Evolutionary conservation across 2,797 vertebrate species (phyloP), one percentile per base, ranked within the genome.

Genomic region (Pantherophis vulpinus): DNA sequence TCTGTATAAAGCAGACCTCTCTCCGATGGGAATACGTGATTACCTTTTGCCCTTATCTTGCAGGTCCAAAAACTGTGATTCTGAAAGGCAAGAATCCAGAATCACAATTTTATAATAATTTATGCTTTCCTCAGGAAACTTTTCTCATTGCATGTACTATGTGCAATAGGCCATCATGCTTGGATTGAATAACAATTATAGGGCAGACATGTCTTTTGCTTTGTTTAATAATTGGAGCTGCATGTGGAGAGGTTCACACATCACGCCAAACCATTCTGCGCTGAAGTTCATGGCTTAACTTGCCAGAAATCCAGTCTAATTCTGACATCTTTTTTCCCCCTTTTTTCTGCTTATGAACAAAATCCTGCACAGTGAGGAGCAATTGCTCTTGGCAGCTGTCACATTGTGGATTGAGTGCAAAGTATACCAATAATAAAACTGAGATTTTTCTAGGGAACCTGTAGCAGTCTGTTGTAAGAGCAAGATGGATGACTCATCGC

Each of bases 131-230:
- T 95, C 92, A 95, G 91, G 93, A 94, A 94, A 87, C 94, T 79
- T 87, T 94, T 95, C 89, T 92, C 95, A 32, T 66, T 90, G 63
- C 88, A 92, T 95, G 74, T 95, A 91, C 95, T 96, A 27, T 91
- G 90, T 70, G 86, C 37, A 94, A 70, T 90, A 79, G 93, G 89
- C 95, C 94, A 92, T 93, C 92, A 91, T 94, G 96, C 92, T 56
- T 83, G 90, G 70, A 51, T 96, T 0, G 0, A 58, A 42, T 92
- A 56, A 93, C 94, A 95, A 61, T 96, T 96, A 87, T 95, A 94
- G 90, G 25, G 47, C 42, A 90, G 89, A 88, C 89, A 2, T 47
- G 90, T 95, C 66, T 94, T 93, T 92, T 5, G 0, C 0, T 4
- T 32, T 87, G 11, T 86, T 70, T 6, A 89, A 70, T 90, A 93